Evolutionary conservation across 92 coral and sea anemone species (phyloP).

Genomic region (Phenganax subtilis): DNA sequence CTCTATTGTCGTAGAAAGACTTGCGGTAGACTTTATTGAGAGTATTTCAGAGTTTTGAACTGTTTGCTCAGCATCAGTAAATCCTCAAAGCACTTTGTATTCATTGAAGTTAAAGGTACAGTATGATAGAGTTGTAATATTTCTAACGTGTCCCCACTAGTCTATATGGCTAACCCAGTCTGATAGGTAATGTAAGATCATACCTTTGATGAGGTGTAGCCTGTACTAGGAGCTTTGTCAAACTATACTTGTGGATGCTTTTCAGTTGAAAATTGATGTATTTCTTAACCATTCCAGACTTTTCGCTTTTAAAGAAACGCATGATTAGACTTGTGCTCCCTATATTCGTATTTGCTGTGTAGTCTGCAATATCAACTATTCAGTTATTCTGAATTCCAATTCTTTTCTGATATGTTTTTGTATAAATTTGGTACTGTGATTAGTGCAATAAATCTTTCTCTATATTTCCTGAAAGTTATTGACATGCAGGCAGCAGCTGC

Average conservation of each 20-base stretch:
- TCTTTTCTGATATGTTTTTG: too few species aligned
- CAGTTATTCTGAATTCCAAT: too few species aligned
- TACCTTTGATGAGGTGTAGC: too few species aligned
- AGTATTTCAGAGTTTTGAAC: background rate
- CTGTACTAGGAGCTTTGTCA: too few species aligned
- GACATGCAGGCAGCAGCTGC: too few species aligned
- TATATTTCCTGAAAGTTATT: too few species aligned
- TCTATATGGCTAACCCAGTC: background rate
- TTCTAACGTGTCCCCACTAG: background rate
- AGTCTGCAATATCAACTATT: too few species aligned
- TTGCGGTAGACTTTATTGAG: background rate
- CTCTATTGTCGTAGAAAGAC: background rate
- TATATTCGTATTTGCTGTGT: too few species aligned
- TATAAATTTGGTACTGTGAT: too few species aligned
- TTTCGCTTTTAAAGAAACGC: background rate
- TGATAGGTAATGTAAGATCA: too few species aligned
- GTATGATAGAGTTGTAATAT: background rate
- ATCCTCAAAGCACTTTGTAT: background rate
- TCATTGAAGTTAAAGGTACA: conserved; percentile 6
- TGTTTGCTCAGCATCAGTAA: conserved; percentile 13
- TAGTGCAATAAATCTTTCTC: too few species aligned
- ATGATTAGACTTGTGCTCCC: background rate
- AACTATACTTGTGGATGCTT: too few species aligned
- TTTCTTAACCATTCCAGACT: background rate
- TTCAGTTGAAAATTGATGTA: background rate